phyloP scores from a whole-genome alignment of 2,113 vertebrate species.

The Excalfactoria chinensis region DNA sequence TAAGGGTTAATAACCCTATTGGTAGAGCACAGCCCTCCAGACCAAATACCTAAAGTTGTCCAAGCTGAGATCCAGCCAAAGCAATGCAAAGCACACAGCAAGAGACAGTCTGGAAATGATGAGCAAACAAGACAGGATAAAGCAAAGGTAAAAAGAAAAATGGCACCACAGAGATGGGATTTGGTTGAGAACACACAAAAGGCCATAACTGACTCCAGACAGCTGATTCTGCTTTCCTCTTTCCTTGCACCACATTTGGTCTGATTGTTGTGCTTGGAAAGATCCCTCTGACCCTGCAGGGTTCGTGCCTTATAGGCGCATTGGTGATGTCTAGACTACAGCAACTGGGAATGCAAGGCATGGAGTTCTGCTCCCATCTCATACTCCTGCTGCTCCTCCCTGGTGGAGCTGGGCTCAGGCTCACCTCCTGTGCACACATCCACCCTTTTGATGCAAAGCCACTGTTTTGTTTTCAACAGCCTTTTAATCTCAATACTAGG shows the following conservation, averaged over 20 bases:
- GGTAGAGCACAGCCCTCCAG: background rate
- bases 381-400: background rate
- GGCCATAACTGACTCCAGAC: background rate
- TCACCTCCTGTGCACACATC: background rate
- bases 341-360: background rate
- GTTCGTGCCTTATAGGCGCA: background rate
- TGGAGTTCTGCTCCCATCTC: background rate
- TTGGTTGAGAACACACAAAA: background rate
- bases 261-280: background rate
- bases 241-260: background rate
- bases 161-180: background rate
- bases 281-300: background rate
- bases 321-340: background rate
- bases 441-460: background rate
- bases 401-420: background rate
- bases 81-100: background rate
- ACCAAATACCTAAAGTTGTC: background rate
- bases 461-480: background rate
- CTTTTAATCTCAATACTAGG: background rate
- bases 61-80: background rate
- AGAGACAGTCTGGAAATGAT: background rate
- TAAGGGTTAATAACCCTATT: background rate
- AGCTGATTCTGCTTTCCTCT: background rate
- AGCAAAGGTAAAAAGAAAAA: background rate
- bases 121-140: background rate